phyloP scores from a whole-genome alignment of 2,797 vertebrate genomes.

The Amniataba percoides region DNA sequence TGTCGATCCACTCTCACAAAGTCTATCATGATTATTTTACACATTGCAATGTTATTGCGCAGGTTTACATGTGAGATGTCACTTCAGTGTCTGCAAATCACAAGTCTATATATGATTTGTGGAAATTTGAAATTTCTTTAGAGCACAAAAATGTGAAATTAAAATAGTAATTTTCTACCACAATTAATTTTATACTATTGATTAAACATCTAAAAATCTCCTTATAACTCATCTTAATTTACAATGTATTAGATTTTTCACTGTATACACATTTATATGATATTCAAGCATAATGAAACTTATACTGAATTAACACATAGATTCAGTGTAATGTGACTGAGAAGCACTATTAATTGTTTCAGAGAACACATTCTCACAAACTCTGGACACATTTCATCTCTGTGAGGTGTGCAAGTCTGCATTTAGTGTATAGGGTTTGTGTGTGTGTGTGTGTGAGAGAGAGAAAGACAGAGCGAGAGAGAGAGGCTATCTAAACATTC shows the following conservation, averaged over 20 bases:
- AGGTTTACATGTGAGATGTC: not conserved
- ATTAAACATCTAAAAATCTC: not conserved
- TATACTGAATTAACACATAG: slow-evolving; percentile 28
- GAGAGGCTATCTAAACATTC: slow-evolving; percentile 9
- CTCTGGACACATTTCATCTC: not conserved
- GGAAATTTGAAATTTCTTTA: not conserved
- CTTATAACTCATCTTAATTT: not conserved
- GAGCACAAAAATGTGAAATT: not conserved
- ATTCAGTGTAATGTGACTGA: slow-evolving; percentile 27
- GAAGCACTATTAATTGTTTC: slow-evolving; percentile 16
- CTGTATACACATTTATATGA: not conserved
- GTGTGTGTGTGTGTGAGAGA: not conserved
- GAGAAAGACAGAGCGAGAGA: slow-evolving; percentile 4
- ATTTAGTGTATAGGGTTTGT: not conserved
- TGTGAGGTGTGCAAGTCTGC: not conserved
- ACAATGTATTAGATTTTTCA: not conserved
- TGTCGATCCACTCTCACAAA: too few species aligned
- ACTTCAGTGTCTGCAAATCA: too few species aligned
- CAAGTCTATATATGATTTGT: too few species aligned
- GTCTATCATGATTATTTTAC: too few species aligned
- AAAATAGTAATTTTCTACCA: not conserved
- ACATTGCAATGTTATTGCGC: not conserved
- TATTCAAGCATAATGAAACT: slow-evolving; percentile 27
- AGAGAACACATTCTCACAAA: slow-evolving; percentile 8
- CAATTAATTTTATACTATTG: too few species aligned